Conservation (phyloP, 1,140 invertebrate species). For the Triops cancriformis region DNA sequence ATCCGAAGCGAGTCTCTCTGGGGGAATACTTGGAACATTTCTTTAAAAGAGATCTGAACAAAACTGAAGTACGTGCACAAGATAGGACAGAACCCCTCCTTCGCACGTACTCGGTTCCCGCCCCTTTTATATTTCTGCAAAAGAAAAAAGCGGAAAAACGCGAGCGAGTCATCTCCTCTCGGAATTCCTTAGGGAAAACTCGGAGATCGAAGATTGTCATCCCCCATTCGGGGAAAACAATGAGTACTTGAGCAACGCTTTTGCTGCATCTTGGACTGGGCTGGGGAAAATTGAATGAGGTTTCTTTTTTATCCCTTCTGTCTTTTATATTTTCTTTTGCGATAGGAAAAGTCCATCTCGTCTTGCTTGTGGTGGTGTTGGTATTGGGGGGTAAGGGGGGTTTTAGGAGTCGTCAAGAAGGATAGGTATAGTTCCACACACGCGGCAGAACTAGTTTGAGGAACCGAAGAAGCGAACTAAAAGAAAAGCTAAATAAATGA, state of each 20-base stretch:
- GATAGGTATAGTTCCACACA: background rate
- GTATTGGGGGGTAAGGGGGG: background rate
- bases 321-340: background rate
- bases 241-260: background rate
- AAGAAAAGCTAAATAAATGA: slow-evolving; percentile 5
- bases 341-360: too few relatives aligned
- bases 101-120: too few relatives aligned
- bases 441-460: background rate
- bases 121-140: background rate
- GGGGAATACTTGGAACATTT: too few relatives aligned
- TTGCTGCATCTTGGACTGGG: background rate
- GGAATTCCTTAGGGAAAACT: background rate
- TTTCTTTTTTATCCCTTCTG: background rate
- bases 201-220: background rate
- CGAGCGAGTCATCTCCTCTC: background rate
- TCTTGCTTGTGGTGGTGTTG: too few relatives aligned
- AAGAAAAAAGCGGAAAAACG: background rate
- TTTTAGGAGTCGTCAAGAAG: background rate
- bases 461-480: background rate
- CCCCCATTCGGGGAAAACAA: background rate
- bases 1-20: too few relatives aligned
- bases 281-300: background rate
- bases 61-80: too few relatives aligned
- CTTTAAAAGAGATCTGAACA: too few relatives aligned
- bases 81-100: too few relatives aligned